Evolutionary conservation across 2,797 vertebrate species (phyloP).

Genomic region (Ceryle rudis): DNA sequence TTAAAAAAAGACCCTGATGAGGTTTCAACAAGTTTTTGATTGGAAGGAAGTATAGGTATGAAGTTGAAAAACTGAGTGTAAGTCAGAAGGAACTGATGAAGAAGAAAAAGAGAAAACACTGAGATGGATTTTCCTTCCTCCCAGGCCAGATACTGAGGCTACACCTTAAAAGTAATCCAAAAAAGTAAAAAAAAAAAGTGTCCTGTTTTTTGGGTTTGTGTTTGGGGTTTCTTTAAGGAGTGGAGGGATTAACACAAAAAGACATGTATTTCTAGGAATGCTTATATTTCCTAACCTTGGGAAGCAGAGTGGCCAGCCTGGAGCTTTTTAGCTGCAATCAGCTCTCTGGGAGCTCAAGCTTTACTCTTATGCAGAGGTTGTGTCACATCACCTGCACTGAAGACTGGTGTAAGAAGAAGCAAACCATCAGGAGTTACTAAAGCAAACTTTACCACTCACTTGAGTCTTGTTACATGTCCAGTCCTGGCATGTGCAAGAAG

Average conservation of each 20-base stretch:
- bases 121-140: not conserved
- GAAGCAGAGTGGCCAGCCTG: not conserved
- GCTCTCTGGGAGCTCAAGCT: not conserved
- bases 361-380: not conserved
- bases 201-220: rapidly evolving
- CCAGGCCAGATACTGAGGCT: not conserved
- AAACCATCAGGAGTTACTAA: not conserved
- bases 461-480: not conserved
- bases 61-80: not conserved
- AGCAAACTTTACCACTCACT: not conserved
- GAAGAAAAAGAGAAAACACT: not conserved
- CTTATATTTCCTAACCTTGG: rapidly evolving
- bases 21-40: not conserved
- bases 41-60: not conserved
- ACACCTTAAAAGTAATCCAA: not conserved
- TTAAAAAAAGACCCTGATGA: not conserved
- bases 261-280: not conserved
- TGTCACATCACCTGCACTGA: rapidly evolving
- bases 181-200: not conserved
- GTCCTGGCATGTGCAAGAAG: not conserved
- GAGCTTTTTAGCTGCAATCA: not conserved
- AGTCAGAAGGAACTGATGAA: not conserved
- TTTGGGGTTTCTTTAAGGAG: not conserved
- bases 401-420: not conserved
- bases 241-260: not conserved